Evolutionary conservation across 2,113 vertebrate genomes (phyloP), one percentile per base, ranked within the genome.

Genomic region (Cinclus mexicanus): DNA sequence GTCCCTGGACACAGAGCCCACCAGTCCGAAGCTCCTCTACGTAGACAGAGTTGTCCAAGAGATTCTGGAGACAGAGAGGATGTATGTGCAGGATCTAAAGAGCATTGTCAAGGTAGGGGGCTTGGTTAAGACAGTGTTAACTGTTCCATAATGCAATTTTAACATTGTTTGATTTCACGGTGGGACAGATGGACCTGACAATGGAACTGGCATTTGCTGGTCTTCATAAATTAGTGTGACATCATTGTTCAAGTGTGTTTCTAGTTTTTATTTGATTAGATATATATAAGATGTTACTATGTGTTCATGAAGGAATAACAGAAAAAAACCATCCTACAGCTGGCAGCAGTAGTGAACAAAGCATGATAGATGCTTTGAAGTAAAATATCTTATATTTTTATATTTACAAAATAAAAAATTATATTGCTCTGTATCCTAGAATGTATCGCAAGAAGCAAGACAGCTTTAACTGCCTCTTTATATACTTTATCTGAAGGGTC

Each of bases 21-120:
- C 97, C 6, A 98, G 98, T 91, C 99, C 99, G 21, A 99, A 98
- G 94, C 98, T 99, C 41, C 98, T 98, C 44, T 99, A 99, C 1
- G 99, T 99, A 93, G 99, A 99, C 94, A 96, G 99, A 96, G 99
- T 99, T 1, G 99, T 99, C 75, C 99, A 99, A 97, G 99, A 99
- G 98, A 99, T 99, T 69, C 97, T 99, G 93, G 99, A 99, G 95
- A 99, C 99, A 0, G 99, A 99, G 94, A 98, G 98, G 96, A 99
- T 98, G 44, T 99, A 99, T 0, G 99, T 99, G 68, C 99, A 99
- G 90, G 99, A 99, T 94, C 98, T 99, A 41, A 98, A 97, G 94
- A 99, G 99, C 97, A 99, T 99, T 69, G 99, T 99, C 19, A 98
- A 99, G 99, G 99, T 99, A 98, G 97, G 98, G 35, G 53, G 9